phyloP scores from a whole-genome alignment of 1,140 invertebrate genomes.

The Gryon sp. region DNA sequence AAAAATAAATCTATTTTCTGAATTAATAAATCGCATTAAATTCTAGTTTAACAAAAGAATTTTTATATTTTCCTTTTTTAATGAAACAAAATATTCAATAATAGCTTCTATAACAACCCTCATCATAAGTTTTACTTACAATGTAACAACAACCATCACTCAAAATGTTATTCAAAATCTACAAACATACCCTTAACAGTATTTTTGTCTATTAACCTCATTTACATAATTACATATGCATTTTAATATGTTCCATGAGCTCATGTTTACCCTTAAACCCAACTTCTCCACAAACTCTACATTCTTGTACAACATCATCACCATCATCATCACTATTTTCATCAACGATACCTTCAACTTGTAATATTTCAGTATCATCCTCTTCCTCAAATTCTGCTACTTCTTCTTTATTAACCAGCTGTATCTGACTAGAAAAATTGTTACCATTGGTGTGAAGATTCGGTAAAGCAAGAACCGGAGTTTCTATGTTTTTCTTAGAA shows the following conservation, averaged over 20 bases:
- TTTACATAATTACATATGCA: slow-evolving; percentile 72
- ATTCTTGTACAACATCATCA: slow-evolving; percentile 64
- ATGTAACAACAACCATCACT: too few species aligned
- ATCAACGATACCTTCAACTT: slow-evolving; percentile 59
- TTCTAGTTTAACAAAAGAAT: too few species aligned
- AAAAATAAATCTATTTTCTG: too few species aligned
- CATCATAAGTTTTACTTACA: too few species aligned
- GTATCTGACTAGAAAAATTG: slow-evolving; percentile 71
- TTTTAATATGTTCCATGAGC: slow-evolving; percentile 77
- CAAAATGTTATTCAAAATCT: too few species aligned
- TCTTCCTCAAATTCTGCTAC: slow-evolving; percentile 34
- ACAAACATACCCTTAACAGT: not conserved
- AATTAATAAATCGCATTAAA: too few species aligned
- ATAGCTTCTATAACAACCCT: too few species aligned
- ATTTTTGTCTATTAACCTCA: too few species aligned
- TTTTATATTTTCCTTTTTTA: too few species aligned
- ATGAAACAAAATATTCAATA: too few species aligned
- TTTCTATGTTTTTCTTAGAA: slow-evolving; percentile 71
- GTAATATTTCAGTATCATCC: slow-evolving; percentile 47
- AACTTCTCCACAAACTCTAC: slow-evolving; percentile 74
- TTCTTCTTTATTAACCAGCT: slow-evolving; percentile 46
- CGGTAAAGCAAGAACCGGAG: slow-evolving; percentile 70
- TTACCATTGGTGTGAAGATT: slow-evolving; percentile 71
- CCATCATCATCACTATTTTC: too few species aligned
- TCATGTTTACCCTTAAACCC: slow-evolving; percentile 72